phyloP scores from a whole-genome alignment of 2,888 invertebrate species.

The Tachina lurida region DNA sequence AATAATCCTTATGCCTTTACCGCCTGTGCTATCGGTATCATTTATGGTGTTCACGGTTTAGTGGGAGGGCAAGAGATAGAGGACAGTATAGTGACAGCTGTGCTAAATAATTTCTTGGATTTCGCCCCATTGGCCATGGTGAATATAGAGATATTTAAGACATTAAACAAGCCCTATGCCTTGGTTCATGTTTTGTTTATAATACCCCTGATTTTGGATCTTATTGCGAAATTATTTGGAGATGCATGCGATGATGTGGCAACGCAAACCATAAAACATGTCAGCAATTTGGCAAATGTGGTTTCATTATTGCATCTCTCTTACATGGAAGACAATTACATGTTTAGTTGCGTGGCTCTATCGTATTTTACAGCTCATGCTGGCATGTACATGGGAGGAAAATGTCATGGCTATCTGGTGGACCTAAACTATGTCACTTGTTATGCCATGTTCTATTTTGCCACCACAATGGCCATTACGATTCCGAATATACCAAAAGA shows the following conservation, averaged over 20 bases:
- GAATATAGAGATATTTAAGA: conserved; percentile 76
- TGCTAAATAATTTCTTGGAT: conserved; percentile 72
- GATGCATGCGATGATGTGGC: conserved; percentile 52
- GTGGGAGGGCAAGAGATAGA: conserved; percentile 70
- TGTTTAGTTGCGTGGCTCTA: conserved; percentile 45
- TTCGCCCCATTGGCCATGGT: conserved; percentile 75
- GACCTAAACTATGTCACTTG: conserved; percentile 11
- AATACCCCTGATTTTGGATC: conserved; percentile 73
- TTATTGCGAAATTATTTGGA: conserved; percentile 64
- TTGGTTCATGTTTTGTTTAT: conserved; percentile 75
- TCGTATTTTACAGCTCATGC: conserved; percentile 45
- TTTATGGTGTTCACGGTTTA: conserved; percentile 77
- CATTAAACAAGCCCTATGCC: conserved; percentile 73
- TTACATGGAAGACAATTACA: conserved; percentile 48
- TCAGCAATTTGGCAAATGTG: conserved; percentile 57
- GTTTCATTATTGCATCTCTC: conserved; percentile 38
- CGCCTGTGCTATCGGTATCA: conserved; percentile 74
- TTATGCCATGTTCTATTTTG: conserved; percentile 52
- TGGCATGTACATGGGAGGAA: conserved; percentile 39
- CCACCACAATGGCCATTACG: conserved; percentile 43
- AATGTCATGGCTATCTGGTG: conserved; percentile 46
- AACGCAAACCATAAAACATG: conserved; percentile 46
- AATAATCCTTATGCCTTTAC: conserved; percentile 75
- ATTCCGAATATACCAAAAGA: background rate
- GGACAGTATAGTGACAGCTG: conserved; percentile 51